Base-by-base conservation (phyloP, 2,888 invertebrate species). In the Phengaris arion region DNA sequence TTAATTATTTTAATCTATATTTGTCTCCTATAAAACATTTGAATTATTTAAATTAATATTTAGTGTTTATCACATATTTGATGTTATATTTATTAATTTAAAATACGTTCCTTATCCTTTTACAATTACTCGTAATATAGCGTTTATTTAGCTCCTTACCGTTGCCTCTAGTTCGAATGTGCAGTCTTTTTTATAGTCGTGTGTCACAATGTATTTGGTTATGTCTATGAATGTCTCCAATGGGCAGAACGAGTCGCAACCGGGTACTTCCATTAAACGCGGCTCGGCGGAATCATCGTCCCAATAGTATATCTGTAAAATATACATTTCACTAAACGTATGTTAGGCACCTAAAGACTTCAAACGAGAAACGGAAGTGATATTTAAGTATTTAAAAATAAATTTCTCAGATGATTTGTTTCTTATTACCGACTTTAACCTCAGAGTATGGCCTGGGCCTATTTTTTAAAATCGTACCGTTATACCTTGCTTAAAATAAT, bases 191-290 rank as follows among this genome's bases (percentile, higher is more conserved):
- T 88, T 88, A 80, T 91, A 90, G 76, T 92, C 85, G 70, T 89
- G 84, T 46, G 94, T 89, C 74, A 91, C 87, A 64, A 92, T 90
- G 76, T 92, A 89, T 81, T 88, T 89, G 12, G 94, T 92, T 68
- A 94, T 85, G 68, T 90, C 85, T 74, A 88, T 85, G 82, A 95
- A 94, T 7, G 89, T 91, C 68, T 94, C 92, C 52, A 95, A 80
- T 0, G 94, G 93, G 80, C 95, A 95, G 74, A 93, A 87, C 0
- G 89, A 82, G 59, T 88, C 88, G 83, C 95, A 95, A 8, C 94
- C 93, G 0, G 94, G 94, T 2, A 95, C 92, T 78, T 90, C 90
- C 89, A 95, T 90, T 1, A 91, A 85, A 2, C 90, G 86, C 0
- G 94, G 89, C 75, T 90, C 90, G 0, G 93, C 88, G 4, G 94